phyloP scores from a whole-genome alignment of 2,797 vertebrate species.

The Meriones psammophilus region DNA sequence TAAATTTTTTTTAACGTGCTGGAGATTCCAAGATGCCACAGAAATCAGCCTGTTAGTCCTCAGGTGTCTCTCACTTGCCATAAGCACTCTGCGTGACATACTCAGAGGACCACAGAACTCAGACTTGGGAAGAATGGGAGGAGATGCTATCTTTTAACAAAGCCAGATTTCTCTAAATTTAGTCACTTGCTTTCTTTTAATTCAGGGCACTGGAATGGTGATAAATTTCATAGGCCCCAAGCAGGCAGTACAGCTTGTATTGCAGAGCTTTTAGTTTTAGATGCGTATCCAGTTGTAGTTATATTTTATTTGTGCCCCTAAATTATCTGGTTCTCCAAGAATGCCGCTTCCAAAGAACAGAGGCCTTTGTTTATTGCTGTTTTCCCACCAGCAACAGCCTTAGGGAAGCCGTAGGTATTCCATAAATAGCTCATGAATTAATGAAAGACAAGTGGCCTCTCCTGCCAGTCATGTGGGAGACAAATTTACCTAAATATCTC shows the following conservation, averaged over 20 bases:
- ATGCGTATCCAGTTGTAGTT: not conserved
- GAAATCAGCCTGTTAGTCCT: not conserved
- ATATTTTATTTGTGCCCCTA: not conserved
- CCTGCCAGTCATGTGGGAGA: not conserved
- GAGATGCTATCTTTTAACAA: not conserved
- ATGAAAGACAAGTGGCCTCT: not conserved
- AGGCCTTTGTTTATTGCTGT: not conserved
- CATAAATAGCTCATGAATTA: not conserved
- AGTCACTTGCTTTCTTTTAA: not conserved
- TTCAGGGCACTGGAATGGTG: not conserved
- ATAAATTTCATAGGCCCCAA: not conserved
- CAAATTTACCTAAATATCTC: not conserved
- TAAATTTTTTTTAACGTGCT: slow-evolving; percentile 19
- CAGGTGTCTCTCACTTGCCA: not conserved
- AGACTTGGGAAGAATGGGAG: not conserved
- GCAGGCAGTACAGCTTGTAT: not conserved
- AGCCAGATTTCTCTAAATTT: not conserved
- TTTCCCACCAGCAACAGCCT: not conserved
- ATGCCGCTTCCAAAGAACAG: not conserved
- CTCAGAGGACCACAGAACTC: not conserved
- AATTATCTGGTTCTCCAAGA: not conserved
- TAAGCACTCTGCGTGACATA: not conserved
- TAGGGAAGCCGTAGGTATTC: not conserved
- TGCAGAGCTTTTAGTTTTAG: not conserved
- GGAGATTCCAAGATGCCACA: not conserved